Percentiles rank a stretch among this genome's conserved stretches.
phyloP scores from a whole-genome alignment of 2,113 vertebrate species.

The Menura novaehollandiae region DNA sequence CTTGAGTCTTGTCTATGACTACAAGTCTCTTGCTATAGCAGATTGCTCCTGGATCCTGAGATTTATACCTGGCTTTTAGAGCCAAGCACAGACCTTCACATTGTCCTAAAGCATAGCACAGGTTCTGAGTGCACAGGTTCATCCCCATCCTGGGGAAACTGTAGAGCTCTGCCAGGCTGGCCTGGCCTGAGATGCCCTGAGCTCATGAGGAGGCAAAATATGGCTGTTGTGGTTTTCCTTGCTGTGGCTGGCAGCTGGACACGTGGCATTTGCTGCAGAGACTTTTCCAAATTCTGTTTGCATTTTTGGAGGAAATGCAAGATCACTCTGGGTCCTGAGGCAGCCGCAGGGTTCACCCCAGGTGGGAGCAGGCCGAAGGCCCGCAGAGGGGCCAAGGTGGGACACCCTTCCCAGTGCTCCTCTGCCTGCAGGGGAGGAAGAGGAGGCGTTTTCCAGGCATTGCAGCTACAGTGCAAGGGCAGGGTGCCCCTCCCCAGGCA shows the following conservation, averaged over 20 bases:
- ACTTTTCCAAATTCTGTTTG: not conserved
- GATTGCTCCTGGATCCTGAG: not conserved
- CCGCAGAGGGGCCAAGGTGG: not conserved
- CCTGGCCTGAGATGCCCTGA: not conserved
- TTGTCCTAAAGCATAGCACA: not conserved
- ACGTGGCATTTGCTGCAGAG: not conserved
- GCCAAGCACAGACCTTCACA: fast-evolving
- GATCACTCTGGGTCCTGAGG: not conserved
- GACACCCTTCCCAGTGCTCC: not conserved
- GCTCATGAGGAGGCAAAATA: not conserved
- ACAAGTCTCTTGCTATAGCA: not conserved
- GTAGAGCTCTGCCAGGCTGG: not conserved
- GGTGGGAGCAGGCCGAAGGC: fast-evolving
- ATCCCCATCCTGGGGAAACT: too few relatives aligned
- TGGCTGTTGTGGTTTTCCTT: not conserved
- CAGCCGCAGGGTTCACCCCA: not conserved
- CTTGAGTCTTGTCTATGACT: not conserved
- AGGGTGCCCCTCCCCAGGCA: not conserved
- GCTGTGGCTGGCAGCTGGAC: not conserved
- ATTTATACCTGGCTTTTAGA: not conserved
- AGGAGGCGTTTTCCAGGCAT: not conserved
- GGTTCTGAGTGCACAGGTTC: not conserved
- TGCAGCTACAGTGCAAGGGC: not conserved
- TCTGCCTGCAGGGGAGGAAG: not conserved
- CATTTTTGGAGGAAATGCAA: not conserved